Conservation (phyloP, 2,797 vertebrate species). For the Phyllotis vaccarum region DNA sequence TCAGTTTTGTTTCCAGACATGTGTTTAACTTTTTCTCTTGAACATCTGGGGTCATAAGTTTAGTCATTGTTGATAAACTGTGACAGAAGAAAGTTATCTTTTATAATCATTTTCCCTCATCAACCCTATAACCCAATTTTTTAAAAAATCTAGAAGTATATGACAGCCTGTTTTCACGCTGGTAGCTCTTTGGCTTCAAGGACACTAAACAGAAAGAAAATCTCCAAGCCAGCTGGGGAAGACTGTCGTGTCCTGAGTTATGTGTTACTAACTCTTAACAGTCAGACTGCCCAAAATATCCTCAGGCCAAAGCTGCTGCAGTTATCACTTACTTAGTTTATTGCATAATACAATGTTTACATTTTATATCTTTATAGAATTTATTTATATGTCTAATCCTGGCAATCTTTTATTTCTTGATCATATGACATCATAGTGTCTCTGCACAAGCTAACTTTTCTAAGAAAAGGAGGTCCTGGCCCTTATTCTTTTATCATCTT, state of each 20-base stretch:
- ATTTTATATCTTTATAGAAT: neutral
- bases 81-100: neutral
- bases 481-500: neutral
- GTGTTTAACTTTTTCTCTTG: neutral
- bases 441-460: neutral
- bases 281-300: neutral
- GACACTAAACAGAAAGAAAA: neutral
- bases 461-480: neutral
- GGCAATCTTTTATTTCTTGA: neutral
- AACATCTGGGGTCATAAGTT: neutral
- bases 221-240: neutral
- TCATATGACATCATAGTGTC: neutral
- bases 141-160: neutral
- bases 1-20: neutral
- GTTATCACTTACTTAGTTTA: neutral
- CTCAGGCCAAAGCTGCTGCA: neutral
- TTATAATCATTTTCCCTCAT: neutral
- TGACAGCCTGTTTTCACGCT: neutral
- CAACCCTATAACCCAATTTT: neutral
- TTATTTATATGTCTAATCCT: neutral
- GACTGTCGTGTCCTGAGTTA: neutral
- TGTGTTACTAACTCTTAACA: neutral
- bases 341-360: neutral
- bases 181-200: neutral
- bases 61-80: neutral